Evolutionary conservation across 2,888 invertebrate genomes (phyloP).

Genomic region (Drosophila subsilvestris): DNA sequence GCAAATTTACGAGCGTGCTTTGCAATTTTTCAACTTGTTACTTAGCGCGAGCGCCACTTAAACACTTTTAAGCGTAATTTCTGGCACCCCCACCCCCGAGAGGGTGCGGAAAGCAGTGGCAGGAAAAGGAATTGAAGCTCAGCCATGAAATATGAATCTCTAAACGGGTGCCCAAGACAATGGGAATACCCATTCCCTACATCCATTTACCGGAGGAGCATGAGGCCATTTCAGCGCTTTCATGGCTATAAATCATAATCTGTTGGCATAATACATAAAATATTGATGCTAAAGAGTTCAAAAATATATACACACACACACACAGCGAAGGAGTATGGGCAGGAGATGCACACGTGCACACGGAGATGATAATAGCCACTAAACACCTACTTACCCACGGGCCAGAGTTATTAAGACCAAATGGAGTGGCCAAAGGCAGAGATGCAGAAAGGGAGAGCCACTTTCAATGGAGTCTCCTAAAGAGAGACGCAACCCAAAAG

Average conservation of each 20-base stretch:
- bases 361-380: conserved; percentile 71
- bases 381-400: conserved; percentile 71
- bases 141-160: conserved; percentile 51
- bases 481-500: conserved; percentile 15
- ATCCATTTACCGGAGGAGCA: conserved; percentile 7
- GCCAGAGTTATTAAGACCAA: conserved; percentile 61
- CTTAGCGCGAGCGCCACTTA: conserved; percentile 68
- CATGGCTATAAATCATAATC: conserved; percentile 73
- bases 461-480: not conserved
- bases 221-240: conserved; percentile 41
- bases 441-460: not conserved
- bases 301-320: conserved; percentile 32
- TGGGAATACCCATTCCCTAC: conserved; percentile 30
- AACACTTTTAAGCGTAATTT: conserved; percentile 62
- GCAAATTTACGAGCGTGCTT: conserved; percentile 66
- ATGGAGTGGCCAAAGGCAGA: conserved; percentile 20
- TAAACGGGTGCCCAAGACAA: conserved; percentile 44
- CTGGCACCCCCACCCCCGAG: conserved; percentile 15
- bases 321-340: not conserved
- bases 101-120: not conserved
- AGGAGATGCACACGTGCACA: conserved; percentile 27
- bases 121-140: conserved; percentile 21
- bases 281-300: conserved; percentile 79
- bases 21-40: conserved; percentile 76
- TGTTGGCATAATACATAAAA: conserved; percentile 76